These are phyloP conservation scores for Phortica magna DNA, from an alignment of 2,888 invertebrate genomes.

Conservation along the genomic window DNA sequence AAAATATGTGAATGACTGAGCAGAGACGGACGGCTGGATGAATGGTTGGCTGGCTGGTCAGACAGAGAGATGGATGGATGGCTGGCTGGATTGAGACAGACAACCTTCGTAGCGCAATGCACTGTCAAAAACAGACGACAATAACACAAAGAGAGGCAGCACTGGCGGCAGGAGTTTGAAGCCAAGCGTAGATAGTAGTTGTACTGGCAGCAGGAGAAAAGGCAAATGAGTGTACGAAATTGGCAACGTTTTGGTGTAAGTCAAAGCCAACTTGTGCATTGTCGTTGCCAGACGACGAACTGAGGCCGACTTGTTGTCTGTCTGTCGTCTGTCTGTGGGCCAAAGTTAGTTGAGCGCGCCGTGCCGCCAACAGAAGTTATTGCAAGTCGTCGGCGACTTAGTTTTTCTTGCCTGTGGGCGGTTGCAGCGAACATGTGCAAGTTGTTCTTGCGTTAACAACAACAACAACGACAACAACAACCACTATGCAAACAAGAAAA, in stretches of 20 bases:
- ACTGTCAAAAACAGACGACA: constrained; percentile 15
- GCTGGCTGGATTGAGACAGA: background rate
- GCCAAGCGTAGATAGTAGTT: no score
- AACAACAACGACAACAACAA: no score
- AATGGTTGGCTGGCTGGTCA: background rate
- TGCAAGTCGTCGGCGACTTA: no score
- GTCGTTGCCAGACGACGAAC: background rate
- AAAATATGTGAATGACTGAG: background rate
- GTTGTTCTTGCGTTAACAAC: no score
- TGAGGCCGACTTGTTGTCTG: background rate
- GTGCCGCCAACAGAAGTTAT: no score
- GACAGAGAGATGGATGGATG: background rate
- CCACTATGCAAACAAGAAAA: no score
- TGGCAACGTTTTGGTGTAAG: background rate
- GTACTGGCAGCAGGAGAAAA: background rate
- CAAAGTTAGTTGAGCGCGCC: no score
- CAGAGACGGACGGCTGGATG: background rate
- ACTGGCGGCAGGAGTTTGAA: no score
- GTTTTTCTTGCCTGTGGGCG: no score
- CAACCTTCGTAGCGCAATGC: constrained; percentile 11
- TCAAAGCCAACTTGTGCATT: background rate
- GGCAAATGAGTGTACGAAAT: background rate
- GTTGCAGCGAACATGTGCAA: no score
- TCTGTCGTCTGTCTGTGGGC: no score
- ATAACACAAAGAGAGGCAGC: background rate